Percentiles rank a stretch among this genome's conserved stretches.
These are phyloP conservation scores for Cosmia trapezina DNA, from an alignment of 2,888 invertebrate species.

Conservation along the genomic window DNA sequence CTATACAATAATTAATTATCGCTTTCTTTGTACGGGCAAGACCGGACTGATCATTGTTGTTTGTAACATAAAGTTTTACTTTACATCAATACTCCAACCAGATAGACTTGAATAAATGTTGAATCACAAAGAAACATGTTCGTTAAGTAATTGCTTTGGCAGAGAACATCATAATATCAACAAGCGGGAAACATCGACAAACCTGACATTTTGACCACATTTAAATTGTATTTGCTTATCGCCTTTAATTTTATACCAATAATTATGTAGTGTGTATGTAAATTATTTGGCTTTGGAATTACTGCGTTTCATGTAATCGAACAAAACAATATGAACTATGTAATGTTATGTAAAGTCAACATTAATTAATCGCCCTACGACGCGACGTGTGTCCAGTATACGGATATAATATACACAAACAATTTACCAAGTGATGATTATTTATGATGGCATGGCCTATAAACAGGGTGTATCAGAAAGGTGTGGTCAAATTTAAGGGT, in stretches of 20 bases:
- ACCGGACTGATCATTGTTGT: not conserved
- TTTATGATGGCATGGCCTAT: not conserved
- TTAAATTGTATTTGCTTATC: not conserved
- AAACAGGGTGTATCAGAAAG: too few species aligned
- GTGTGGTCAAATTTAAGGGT: too few species aligned
- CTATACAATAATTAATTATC: constrained; percentile 2
- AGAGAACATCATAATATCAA: constrained; percentile 17
- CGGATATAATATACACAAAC: constrained; percentile 5
- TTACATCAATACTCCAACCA: constrained; percentile 4
- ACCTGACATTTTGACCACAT: not conserved
- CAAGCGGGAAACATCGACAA: constrained; percentile 3
- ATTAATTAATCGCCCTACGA: constrained; percentile 1
- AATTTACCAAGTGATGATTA: constrained; percentile 2
- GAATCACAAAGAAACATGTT: constrained; percentile 42
- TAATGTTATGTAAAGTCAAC: constrained; percentile 12
- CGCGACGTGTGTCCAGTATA: not conserved
- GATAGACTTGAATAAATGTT: constrained; percentile 25
- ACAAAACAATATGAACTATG: constrained; percentile 13
- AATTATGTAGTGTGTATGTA: constrained; percentile 5
- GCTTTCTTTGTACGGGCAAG: not conserved
- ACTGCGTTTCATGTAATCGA: constrained; percentile 19
- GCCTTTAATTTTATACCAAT: constrained; percentile 13
- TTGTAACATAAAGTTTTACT: constrained; percentile 18
- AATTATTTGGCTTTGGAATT: constrained; percentile 7
- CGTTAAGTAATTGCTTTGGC: constrained; percentile 21